A percentile compares a stretch with the other conserved stretches of the same genome.
Conservation (phyloP, 2,797 vertebrate species). For the Sitta carolinensis region DNA sequence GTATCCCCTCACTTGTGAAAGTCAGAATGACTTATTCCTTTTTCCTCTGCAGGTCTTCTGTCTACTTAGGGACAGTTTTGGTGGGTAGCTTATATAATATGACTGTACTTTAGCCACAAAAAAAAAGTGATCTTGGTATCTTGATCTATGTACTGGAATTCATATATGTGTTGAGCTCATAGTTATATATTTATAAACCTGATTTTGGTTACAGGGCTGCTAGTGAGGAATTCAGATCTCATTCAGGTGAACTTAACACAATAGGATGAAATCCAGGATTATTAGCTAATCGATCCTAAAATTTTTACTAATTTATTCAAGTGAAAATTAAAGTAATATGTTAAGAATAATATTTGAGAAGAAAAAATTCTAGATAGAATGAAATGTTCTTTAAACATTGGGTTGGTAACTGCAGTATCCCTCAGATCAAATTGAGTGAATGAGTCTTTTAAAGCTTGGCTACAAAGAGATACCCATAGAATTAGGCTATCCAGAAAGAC, state of each 20-base stretch:
- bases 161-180: neutral
- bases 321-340: slow-evolving; percentile 31
- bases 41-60: neutral
- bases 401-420: neutral
- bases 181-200: neutral
- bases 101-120: neutral
- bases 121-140: neutral
- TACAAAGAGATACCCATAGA: neutral
- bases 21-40: neutral
- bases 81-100: neutral
- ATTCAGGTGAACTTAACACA: neutral
- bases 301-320: neutral
- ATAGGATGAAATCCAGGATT: neutral
- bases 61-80: neutral
- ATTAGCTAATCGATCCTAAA: neutral
- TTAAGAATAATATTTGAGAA: neutral
- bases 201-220: neutral
- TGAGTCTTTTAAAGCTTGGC: neutral
- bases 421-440: neutral
- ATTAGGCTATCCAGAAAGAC: neutral
- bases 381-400: neutral
- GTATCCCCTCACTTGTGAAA: neutral
- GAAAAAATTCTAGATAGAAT: slow-evolving; percentile 22
- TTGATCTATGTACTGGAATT: neutral
- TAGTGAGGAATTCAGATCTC: neutral